phyloP scores from a whole-genome alignment of 2,888 invertebrate species.

The Atherix ibis region DNA sequence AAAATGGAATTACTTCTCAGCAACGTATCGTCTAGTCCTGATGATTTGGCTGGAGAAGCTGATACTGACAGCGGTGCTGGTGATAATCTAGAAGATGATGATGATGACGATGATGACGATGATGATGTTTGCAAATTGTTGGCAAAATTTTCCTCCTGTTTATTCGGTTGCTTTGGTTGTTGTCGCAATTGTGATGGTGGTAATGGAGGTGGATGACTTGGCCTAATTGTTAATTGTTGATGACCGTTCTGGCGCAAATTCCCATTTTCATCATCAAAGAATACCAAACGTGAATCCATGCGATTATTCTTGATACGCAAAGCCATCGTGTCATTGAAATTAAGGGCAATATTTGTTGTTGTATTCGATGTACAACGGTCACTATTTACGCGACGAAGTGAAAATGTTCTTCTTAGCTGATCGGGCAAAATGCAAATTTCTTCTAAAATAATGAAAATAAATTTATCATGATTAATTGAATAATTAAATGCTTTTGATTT shows the following conservation, averaged over 20 bases:
- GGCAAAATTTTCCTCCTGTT: no score
- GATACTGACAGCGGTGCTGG: background rate
- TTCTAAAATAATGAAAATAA: no score
- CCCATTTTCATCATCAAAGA: slow-evolving; percentile 28
- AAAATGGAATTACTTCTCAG: background rate
- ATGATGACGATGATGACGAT: slow-evolving; percentile 17
- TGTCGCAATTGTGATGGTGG: slow-evolving; percentile 19
- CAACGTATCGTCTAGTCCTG: background rate
- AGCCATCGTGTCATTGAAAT: slow-evolving; percentile 65
- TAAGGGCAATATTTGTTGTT: slow-evolving; percentile 30
- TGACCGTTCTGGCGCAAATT: slow-evolving; percentile 9
- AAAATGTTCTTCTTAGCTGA: background rate
- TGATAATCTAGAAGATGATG: slow-evolving; percentile 4
- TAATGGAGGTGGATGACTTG: slow-evolving; percentile 36
- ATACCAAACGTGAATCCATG: slow-evolving; percentile 46
- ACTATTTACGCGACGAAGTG: slow-evolving; percentile 30
- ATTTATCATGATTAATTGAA: no score
- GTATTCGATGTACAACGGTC: slow-evolving; percentile 29
- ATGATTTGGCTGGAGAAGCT: slow-evolving; percentile 17
- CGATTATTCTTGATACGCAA: slow-evolving; percentile 48
- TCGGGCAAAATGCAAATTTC: no score
- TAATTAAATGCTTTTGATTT: no score
- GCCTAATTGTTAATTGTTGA: slow-evolving; percentile 27
- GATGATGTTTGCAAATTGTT: slow-evolving; percentile 20
- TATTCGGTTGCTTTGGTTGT: background rate